Evolutionary conservation across 53 echinoderm and acorn worm species (phyloP), one percentile per base, ranked within the genome.

Genomic region (Mesocentrotus franciscanus): DNA sequence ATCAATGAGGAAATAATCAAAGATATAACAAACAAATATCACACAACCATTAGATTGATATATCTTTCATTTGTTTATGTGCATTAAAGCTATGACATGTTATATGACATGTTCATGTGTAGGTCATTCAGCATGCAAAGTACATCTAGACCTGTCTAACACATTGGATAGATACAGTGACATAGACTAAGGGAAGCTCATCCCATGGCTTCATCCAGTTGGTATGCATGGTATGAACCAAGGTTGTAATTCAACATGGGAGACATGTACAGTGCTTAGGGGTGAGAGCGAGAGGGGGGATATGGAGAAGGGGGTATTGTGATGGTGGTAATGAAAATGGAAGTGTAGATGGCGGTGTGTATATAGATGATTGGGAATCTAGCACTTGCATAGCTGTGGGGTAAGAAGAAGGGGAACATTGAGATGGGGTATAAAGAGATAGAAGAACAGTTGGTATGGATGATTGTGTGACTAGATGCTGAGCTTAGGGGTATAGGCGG

Each of bases 221-320:
- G 91, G 91, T 91, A 91, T 91, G 91, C 66, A 91, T 91, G 91
- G 91, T 91, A 91, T 91, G 91, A n/a, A 39, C 91, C 64, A 91
- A 7, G 90, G 60, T 56, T 85, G 85, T 85, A 85, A 90, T 90
- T 81, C 81, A 81, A 81, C 81, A 87, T 87, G n/a, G 87, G 27
- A 87, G 12, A 33, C 13, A 57, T 84, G 90, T 27, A 91, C 20
- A 91, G 91, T 34, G 91, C 66, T 91, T 68, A 85, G 87, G 87
- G 58, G 87, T 29, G 29, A 58, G 87, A 49, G 49, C 49, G 58
- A 59, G 29, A n/a, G 12, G 58, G 26, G 87, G 29, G 57, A 18
- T 56, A 9, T 10, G n/a, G 34, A 32, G 81, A 42, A 20, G 13
- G 87, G 22, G 27, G 29, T 75, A 75, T 29, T 62, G 62, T 62